Evolutionary conservation across 64 coral and sea anemone genomes (phyloP), one percentile per base, ranked within the genome.

Genomic region (Dendrophyllia cribrosa): DNA sequence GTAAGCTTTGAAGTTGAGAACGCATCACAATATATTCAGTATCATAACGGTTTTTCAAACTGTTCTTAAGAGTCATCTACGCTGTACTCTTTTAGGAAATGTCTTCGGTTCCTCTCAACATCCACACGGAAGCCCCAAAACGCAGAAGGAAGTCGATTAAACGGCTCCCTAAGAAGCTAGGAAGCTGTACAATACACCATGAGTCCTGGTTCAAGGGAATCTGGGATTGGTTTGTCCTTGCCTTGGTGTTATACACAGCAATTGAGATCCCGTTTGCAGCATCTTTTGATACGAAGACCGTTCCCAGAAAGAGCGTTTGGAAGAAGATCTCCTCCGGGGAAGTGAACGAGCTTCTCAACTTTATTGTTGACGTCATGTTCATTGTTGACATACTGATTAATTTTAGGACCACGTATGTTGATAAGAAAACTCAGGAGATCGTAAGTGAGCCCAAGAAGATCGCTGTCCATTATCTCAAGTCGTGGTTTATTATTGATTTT

Each of bases 401-500:
- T 83, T 99, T 99, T 76, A 88, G 97, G 13, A 96, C 97, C 3
- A 99, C 97, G 0, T 99, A 94, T 71, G 74, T 95, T 24, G 65
- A 92, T 3, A 22, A 66, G n/a, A 70, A 69, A 25, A 89, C 91
- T 3, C 91, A 91, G 4, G 83, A 84, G 23, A 70, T 96, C 7
- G 74, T 99, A 0, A 74, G 83, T 24, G 62, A 76, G 13, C 97
- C 97, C 9, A 90, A 92, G 34, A 93, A 77, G 71, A 99, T 99
- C 55, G 97, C 97, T 1, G 77, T 91, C 6, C 87, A 99, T 74
- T 99, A 99, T 89, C 78, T 99, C 3, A 91, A 96, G 88, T 74
- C 91, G 4, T 99, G 97, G 97, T 99, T 99, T 83, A 69, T 94
- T n/a, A 87, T 96, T 17, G 97, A 99, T 71, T 95, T 91, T 47